These are phyloP conservation scores for Hyperoodon ampullatus DNA, from an alignment of 2,113 vertebrate species.

Conservation along the genomic window DNA sequence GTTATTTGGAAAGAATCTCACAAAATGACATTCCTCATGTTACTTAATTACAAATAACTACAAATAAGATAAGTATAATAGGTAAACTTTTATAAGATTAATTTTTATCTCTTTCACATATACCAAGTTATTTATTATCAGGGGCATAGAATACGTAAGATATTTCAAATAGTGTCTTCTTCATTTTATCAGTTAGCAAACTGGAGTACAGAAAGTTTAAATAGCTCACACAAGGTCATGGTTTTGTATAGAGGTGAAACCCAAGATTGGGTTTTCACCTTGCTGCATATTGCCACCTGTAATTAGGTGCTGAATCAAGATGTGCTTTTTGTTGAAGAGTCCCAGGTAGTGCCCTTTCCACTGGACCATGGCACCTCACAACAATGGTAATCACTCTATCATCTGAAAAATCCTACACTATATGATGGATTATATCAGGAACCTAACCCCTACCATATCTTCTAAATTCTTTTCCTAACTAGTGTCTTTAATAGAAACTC, in stretches of 20 bases:
- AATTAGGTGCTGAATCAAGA: not conserved
- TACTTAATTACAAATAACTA: not conserved
- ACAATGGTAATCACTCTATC: not conserved
- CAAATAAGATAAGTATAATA: not conserved
- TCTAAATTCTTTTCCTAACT: not conserved
- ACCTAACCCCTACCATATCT: not conserved
- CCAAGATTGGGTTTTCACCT: not conserved
- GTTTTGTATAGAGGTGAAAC: not conserved
- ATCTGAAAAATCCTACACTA: not conserved
- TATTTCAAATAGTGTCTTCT: not conserved
- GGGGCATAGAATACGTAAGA: not conserved
- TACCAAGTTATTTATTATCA: not conserved
- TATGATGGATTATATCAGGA: not conserved
- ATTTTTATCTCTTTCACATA: not conserved
- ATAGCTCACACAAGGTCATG: not conserved
- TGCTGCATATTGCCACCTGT: not conserved
- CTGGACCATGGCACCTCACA: not conserved
- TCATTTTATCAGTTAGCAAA: not conserved
- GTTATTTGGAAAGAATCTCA: not conserved
- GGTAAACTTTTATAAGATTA: not conserved
- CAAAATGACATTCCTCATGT: not conserved
- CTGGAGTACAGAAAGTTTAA: not conserved
- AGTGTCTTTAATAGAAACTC: not conserved
- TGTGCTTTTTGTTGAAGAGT: not conserved
- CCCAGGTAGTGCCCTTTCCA: not conserved